Percentiles rank a stretch among this genome's conserved stretches.
Evolutionary conservation across 2,113 vertebrate genomes (phyloP).

Genomic region (Conger conger): DNA sequence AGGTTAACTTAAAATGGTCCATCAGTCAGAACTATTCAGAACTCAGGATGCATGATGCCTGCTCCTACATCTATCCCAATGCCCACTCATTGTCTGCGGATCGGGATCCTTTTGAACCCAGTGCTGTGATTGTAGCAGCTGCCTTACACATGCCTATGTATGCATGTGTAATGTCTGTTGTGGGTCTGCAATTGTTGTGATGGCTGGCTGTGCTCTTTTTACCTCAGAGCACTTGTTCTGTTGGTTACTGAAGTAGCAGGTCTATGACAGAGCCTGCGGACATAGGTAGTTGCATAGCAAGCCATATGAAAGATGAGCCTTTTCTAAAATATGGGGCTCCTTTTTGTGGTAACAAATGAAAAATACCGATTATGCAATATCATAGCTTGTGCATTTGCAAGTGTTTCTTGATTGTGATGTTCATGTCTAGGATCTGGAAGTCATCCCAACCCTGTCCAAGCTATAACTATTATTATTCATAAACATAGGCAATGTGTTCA

Average conservation of each 20-base stretch:
- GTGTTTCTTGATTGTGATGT: background rate
- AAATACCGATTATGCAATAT: background rate
- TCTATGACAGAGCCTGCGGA: background rate
- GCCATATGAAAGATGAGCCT: background rate
- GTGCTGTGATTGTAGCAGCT: background rate
- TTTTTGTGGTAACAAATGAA: background rate
- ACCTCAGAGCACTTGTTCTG: background rate
- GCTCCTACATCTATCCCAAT: background rate
- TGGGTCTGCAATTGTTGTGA: background rate
- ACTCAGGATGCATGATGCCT: constrained; percentile 7
- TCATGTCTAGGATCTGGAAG: background rate
- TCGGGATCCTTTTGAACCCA: constrained; percentile 13
- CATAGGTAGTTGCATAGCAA: too few relatives aligned
- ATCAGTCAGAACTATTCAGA: background rate
- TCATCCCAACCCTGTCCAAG: background rate
- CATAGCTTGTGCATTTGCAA: background rate
- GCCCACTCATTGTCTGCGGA: background rate
- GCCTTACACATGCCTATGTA: background rate
- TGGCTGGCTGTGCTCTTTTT: background rate
- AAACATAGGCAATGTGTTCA: background rate
- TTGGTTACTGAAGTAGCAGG: background rate
- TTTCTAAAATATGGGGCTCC: background rate
- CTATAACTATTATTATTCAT: background rate
- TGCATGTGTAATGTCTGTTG: background rate
- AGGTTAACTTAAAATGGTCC: background rate